phyloP scores from a whole-genome alignment of 1,140 invertebrate genomes.

The Augochlora pura region DNA sequence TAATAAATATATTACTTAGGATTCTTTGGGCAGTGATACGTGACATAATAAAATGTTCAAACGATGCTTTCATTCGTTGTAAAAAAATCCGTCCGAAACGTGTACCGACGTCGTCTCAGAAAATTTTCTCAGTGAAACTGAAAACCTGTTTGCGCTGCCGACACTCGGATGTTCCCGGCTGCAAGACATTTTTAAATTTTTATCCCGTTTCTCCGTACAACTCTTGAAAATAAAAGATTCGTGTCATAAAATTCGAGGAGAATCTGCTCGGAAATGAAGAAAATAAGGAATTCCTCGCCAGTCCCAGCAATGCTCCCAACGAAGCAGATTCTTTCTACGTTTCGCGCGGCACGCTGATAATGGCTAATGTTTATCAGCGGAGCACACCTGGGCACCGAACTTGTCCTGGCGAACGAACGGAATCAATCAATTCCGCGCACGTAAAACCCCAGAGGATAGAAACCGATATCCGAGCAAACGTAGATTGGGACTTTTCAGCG shows the following conservation, averaged over 20 bases:
- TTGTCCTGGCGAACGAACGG: constrained; percentile 15
- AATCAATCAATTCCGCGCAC: constrained; percentile 57
- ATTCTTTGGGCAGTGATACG: too few species aligned
- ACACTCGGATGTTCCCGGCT: too few species aligned
- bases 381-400: constrained; percentile 33
- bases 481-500: constrained; percentile 33
- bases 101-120: too few species aligned
- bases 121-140: too few species aligned
- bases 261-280: not conserved
- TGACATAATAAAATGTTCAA: too few species aligned
- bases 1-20: too few species aligned
- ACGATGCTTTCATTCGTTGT: too few species aligned
- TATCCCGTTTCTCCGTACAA: too few species aligned
- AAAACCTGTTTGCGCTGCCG: too few species aligned
- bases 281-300: not conserved
- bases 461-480: constrained; percentile 46
- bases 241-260: not conserved
- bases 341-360: constrained; percentile 2
- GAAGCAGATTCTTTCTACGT: not conserved
- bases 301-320: not conserved
- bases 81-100: too few species aligned
- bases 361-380: constrained; percentile 44
- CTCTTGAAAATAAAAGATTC: too few species aligned
- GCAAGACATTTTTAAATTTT: too few species aligned
- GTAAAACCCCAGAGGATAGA: constrained; percentile 15